Base-by-base conservation (phyloP, 2,113 vertebrate genomes). In the Ammodytes marinus region DNA sequence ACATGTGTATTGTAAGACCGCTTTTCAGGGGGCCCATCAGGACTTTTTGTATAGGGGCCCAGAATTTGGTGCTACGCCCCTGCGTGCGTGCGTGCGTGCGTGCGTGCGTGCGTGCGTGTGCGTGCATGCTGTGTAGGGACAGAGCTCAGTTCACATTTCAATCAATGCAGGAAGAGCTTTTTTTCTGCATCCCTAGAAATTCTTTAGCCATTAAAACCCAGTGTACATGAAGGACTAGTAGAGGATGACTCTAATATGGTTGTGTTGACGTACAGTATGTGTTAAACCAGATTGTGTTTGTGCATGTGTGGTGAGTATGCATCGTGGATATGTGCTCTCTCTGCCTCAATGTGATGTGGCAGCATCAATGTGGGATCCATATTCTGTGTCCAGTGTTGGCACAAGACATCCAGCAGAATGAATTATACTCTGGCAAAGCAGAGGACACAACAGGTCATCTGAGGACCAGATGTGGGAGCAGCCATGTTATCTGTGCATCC, bases 281-380 rank as follows among this genome's bases (percentile, higher is more conserved):
- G 40, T n/a, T 5, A 27, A 64, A 46, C 47, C 40, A 59, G 58
- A 60, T 68, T 45, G 43, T 52, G 59, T 72, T 66, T n/a, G 19
- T 57, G 65, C n/a, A 10, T 42, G 72, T 47, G 70, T 76, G 39
- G n/a, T 8, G 6, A 43, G 35, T 19, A 15, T 79, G 47, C 59
- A 37, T 35, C 1, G 5, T 37, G 43, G 42, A 71, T 57, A 57
- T 63, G 12, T 27, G 27, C 27, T 27, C 27, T 27, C 49, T 73
- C 70, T 43, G 59, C 27, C 59, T 74, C 60, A 63, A 79, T 75
- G 60, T 73, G 64, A 82, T 68, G 85, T 89, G 86, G 87, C 89
- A 83, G 65, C 73, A 85, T 90, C 82, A 70, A 88, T 92, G 85
- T 70, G 57, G 68, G 75, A 92, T 92, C 90, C 74, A 89, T 91